Evolutionary conservation across 2,113 vertebrate genomes (phyloP).

Genomic region (Dicaeum eximium): DNA sequence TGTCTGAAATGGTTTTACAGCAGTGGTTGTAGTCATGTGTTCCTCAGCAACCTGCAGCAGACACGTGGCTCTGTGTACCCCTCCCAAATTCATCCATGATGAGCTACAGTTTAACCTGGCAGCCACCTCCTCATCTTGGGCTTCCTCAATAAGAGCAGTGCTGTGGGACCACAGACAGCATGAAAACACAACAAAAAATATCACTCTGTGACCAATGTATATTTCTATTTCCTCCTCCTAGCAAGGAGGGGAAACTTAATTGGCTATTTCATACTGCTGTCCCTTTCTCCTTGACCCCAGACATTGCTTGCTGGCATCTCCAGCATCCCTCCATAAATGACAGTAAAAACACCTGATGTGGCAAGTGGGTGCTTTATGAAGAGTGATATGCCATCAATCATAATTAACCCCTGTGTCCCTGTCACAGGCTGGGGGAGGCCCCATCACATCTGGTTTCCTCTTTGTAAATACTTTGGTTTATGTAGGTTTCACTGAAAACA

Average conservation of each 20-base stretch:
- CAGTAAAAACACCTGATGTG: conserved; percentile 64
- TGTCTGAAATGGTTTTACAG: not conserved
- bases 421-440: conserved; percentile 69
- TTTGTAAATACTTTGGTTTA: conserved; percentile 72
- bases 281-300: conserved; percentile 69
- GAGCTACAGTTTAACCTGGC: not conserved
- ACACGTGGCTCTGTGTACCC: rapidly evolving
- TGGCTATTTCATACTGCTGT: conserved; percentile 3
- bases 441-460: conserved; percentile 79
- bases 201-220: not conserved
- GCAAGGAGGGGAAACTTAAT: not conserved
- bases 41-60: not conserved
- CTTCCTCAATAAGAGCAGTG: not conserved
- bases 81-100: not conserved
- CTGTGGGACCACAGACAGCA: not conserved
- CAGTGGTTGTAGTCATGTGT: not conserved
- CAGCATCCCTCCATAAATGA: conserved; percentile 42
- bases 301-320: conserved; percentile 6
- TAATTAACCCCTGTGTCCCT: conserved; percentile 77
- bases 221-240: not conserved
- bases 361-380: conserved; percentile 70
- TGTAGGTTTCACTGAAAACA: conserved; percentile 73
- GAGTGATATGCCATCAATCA: conserved; percentile 80
- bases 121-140: not conserved
- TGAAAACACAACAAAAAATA: not conserved